Evolutionary conservation across 2,797 vertebrate species (phyloP).

Genomic region (Onychomys leucogaster): DNA sequence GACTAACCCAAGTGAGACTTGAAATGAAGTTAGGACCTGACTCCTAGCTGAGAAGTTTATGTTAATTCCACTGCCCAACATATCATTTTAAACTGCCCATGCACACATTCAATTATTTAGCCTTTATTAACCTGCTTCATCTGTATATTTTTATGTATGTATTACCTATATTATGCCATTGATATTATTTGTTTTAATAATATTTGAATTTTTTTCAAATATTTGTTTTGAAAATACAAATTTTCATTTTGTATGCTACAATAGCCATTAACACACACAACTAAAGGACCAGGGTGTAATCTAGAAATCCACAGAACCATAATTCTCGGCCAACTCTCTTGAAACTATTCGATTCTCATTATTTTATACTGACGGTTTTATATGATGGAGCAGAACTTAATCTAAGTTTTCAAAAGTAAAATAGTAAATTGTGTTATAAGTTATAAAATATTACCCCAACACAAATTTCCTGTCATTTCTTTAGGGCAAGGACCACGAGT

Average conservation of each 20-base stretch:
- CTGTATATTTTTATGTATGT: neutral
- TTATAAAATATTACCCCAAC: neutral
- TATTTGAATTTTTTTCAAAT: too few species aligned
- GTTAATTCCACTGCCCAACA: neutral
- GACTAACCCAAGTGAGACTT: neutral
- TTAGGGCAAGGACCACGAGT: neutral
- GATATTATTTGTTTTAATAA: neutral
- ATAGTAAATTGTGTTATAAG: neutral
- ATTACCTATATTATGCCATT: neutral
- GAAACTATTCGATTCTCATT: neutral
- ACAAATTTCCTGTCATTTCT: neutral
- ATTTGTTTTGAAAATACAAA: too few species aligned
- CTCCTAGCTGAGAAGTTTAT: neutral
- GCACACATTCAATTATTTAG: neutral
- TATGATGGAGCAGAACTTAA: neutral
- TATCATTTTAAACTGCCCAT: neutral
- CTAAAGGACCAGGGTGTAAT: neutral
- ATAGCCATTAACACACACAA: neutral
- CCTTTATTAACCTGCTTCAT: neutral
- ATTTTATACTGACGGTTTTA: neutral
- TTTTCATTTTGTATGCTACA: too few species aligned
- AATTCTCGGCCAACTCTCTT: neutral
- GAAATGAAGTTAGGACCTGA: neutral
- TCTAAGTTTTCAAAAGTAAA: constrained; percentile 1
- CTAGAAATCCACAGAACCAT: neutral